Evolutionary conservation across 1,140 invertebrate species (phyloP).

Genomic region (Camponotus vicinus): DNA sequence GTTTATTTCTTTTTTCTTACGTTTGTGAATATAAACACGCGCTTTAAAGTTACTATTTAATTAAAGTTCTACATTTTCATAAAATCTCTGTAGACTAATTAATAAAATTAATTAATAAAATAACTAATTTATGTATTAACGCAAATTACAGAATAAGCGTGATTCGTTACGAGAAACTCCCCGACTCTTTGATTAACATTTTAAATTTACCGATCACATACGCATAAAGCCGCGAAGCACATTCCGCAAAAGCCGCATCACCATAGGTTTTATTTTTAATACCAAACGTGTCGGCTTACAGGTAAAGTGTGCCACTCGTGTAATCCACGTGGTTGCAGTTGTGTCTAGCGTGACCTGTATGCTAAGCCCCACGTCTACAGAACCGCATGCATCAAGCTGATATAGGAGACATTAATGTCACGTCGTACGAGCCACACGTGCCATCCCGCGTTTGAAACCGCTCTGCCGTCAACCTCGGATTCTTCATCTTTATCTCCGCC

Average conservation of each 20-base stretch:
- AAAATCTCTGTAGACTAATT: slow-evolving; percentile 2
- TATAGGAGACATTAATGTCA: slow-evolving; percentile 68
- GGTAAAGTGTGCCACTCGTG: slow-evolving; percentile 42
- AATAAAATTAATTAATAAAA: slow-evolving; percentile 3
- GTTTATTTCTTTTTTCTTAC: neutral
- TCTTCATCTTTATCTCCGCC: slow-evolving; percentile 58
- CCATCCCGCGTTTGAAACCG: slow-evolving; percentile 51
- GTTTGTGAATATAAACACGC: neutral
- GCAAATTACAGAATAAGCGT: neutral
- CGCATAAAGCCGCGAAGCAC: neutral
- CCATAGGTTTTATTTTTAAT: slow-evolving; percentile 24
- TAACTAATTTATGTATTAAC: neutral
- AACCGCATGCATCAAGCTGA: slow-evolving; percentile 60
- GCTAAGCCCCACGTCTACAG: slow-evolving; percentile 58
- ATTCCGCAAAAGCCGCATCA: neutral
- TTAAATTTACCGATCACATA: neutral
- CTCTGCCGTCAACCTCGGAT: slow-evolving; percentile 51
- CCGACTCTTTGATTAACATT: neutral
- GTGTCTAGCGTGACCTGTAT: slow-evolving; percentile 60
- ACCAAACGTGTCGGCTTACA: neutral
- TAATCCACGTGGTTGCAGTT: slow-evolving; percentile 58
- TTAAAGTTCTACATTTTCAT: neutral
- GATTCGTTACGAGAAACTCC: neutral
- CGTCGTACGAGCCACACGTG: slow-evolving; percentile 61
- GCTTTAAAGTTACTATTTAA: neutral